Conservation (phyloP, 1,140 invertebrate species). For the Sitodiplosis mosellana region DNA sequence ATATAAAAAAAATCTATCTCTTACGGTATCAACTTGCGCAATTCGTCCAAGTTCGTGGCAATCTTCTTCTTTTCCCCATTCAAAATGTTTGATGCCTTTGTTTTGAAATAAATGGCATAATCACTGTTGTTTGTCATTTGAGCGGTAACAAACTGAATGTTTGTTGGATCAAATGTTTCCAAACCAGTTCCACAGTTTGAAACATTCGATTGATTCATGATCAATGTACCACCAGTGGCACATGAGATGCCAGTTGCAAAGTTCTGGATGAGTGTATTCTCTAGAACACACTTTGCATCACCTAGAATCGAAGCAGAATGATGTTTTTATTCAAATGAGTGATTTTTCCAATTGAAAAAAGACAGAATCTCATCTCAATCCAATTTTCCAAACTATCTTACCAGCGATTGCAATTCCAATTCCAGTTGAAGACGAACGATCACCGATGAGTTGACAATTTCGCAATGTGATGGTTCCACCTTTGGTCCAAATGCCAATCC, state of each 20-base stretch:
- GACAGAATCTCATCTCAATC: neutral
- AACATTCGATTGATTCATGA: constrained; percentile 1
- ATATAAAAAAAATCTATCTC: no score
- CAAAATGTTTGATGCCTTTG: no score
- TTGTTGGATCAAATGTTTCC: neutral
- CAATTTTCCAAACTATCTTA: neutral
- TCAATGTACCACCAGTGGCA: neutral
- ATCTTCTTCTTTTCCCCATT: no score
- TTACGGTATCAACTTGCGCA: no score
- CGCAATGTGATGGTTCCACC: constrained; percentile 17
- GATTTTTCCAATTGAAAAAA: neutral
- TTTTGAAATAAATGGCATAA: no score
- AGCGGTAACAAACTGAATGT: neutral
- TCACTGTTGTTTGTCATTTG: neutral
- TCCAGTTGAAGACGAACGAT: constrained; percentile 19
- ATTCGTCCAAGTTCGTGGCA: no score
- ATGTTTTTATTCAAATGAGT: no score
- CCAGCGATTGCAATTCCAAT: constrained; percentile 26
- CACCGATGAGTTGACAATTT: constrained; percentile 24
- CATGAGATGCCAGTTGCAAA: constrained; percentile 18
- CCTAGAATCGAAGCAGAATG: constrained; percentile 3
- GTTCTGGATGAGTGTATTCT: constrained; percentile 20
- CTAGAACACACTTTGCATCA: constrained; percentile 14
- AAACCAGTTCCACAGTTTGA: constrained; percentile 3
- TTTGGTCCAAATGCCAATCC: constrained; percentile 24